A percentile compares a stretch with the other conserved stretches of the same genome.
Conservation (phyloP, 2,888 invertebrate species). For the Dynastes grantii region DNA sequence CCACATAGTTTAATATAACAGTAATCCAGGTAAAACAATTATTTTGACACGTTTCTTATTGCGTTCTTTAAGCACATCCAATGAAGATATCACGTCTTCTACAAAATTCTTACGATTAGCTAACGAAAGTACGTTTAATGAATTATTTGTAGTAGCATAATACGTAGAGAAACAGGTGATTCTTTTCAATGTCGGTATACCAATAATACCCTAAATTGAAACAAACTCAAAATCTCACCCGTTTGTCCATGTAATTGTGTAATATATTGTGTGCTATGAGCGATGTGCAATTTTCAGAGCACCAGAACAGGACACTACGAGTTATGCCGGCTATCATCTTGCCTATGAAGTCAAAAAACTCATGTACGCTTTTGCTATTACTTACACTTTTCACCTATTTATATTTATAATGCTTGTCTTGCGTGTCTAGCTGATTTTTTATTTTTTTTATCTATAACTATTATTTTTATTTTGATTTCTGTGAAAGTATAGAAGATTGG, state of each 20-base stretch:
- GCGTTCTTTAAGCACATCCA: not conserved
- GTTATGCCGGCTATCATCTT: conserved; percentile 98
- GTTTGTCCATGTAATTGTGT: conserved; percentile 37
- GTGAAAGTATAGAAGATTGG: conserved; percentile 11
- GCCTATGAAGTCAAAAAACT: conserved; percentile 99
- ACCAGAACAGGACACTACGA: conserved; percentile 90
- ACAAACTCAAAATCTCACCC: conserved; percentile 1
- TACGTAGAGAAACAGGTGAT: conserved; percentile 18
- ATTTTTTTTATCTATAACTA: not conserved
- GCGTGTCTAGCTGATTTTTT: conserved; percentile 24
- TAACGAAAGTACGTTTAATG: conserved; percentile 1
- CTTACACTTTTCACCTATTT: conserved; percentile 67
- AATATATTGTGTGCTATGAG: conserved; percentile 68
- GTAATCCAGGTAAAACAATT: not conserved
- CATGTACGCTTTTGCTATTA: conserved; percentile 89
- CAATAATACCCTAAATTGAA: not conserved
- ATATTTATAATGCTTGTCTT: conserved; percentile 18
- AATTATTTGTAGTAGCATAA: conserved; percentile 7
- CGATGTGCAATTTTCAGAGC: conserved; percentile 86
- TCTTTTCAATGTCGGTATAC: not conserved
- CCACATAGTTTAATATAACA: conserved; percentile 1
- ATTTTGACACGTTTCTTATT: conserved; percentile 1
- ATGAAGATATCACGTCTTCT: conserved; percentile 10
- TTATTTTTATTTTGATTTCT: not conserved
- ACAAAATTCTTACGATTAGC: conserved; percentile 1